Evolutionary conservation across 2,888 invertebrate genomes (phyloP).

Genomic region (Itoplectis maculator): DNA sequence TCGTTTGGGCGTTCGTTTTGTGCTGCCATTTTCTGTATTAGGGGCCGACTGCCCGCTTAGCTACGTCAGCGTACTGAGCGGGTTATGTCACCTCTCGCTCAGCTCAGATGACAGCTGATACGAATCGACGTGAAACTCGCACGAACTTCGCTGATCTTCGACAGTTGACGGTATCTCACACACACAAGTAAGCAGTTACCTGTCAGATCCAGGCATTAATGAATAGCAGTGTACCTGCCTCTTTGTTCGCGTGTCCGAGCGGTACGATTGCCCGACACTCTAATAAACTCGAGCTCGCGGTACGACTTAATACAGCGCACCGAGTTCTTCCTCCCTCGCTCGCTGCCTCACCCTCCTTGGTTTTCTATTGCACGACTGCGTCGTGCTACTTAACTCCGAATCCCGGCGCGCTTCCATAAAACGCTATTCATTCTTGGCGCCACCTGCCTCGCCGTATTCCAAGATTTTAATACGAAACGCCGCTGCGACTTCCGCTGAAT

Average conservation of each 20-base stretch:
- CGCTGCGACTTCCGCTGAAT: neutral
- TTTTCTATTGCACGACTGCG: neutral
- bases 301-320: conserved; percentile 51
- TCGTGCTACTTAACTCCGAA: conserved; percentile 28
- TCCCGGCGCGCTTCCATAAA: neutral
- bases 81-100: no score
- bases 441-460: neutral
- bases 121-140: no score
- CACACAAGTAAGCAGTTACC: no score
- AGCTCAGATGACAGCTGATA: no score
- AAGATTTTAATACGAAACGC: conserved; percentile 5
- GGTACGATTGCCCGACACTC: conserved; percentile 46
- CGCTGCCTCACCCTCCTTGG: neutral
- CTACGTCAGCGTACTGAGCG: no score
- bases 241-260: conserved; percentile 59
- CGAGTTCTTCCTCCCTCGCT: conserved; percentile 15
- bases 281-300: conserved; percentile 48
- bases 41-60: no score
- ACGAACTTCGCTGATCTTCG: no score
- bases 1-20: no score
- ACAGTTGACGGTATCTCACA: no score
- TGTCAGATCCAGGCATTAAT: no score
- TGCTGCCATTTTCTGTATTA: no score
- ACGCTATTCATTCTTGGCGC: conserved; percentile 11
- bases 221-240: no score